Conservation (phyloP, 2,113 vertebrate species). For the Tenrec ecaudatus region DNA sequence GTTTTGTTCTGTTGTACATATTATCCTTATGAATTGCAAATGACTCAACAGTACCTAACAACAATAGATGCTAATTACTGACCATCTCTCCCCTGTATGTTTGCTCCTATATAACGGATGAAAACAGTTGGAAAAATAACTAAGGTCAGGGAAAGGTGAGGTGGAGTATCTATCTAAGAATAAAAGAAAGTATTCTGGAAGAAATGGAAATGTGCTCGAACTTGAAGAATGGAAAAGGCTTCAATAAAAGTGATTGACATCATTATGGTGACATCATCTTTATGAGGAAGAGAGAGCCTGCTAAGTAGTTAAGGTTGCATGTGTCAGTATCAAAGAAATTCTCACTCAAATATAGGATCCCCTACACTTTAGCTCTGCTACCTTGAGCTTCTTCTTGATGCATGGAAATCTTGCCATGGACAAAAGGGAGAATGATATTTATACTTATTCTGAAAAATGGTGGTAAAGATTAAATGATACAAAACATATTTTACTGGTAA, state of each 20-base stretch:
- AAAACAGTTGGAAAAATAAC: neutral
- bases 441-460: neutral
- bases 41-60: neutral
- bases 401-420: neutral
- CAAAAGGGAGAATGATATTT: neutral
- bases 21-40: neutral
- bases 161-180: neutral
- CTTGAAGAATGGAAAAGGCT: constrained; percentile 25
- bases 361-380: neutral
- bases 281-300: neutral
- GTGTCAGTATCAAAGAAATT: neutral
- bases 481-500: neutral
- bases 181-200: neutral
- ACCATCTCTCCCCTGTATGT: neutral
- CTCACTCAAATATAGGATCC: neutral
- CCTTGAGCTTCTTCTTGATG: neutral
- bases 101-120: neutral
- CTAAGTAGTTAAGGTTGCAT: neutral
- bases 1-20: neutral
- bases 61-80: neutral
- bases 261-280: neutral
- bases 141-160: neutral
- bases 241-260: neutral
- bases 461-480: neutral
- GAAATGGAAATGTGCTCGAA: neutral